These are phyloP conservation scores for Onychomys arenicola DNA, from an alignment of 2,797 vertebrate species.

Conservation along the genomic window DNA sequence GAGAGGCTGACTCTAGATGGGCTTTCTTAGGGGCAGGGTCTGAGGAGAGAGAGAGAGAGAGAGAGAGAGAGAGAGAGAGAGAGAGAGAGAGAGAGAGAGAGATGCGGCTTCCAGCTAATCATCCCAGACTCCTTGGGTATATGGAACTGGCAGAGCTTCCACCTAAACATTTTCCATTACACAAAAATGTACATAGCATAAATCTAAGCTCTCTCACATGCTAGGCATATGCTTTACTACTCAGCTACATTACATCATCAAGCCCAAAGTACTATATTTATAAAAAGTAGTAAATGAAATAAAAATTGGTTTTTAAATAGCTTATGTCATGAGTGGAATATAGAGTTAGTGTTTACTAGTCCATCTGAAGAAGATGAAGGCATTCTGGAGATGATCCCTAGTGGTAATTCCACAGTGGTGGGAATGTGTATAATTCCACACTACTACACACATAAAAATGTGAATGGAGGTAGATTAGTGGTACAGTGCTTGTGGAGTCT, in stretches of 20 bases:
- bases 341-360: not conserved
- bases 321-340: not conserved
- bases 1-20: too few species aligned
- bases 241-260: not conserved
- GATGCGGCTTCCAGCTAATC: too few species aligned
- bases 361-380: not conserved
- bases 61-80: too few species aligned
- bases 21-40: too few species aligned
- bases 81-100: too few species aligned
- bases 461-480: not conserved
- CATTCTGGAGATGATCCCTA: not conserved
- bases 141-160: too few species aligned
- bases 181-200: not conserved
- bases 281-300: not conserved
- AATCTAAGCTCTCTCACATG: too few species aligned
- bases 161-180: too few species aligned
- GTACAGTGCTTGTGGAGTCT: not conserved
- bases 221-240: not conserved
- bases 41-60: too few species aligned
- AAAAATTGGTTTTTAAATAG: not conserved
- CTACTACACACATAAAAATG: not conserved
- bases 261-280: not conserved
- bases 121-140: too few species aligned
- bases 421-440: not conserved
- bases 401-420: not conserved